Base-by-base conservation (phyloP, 2,888 invertebrate species). In the Oeneis ivallda region DNA sequence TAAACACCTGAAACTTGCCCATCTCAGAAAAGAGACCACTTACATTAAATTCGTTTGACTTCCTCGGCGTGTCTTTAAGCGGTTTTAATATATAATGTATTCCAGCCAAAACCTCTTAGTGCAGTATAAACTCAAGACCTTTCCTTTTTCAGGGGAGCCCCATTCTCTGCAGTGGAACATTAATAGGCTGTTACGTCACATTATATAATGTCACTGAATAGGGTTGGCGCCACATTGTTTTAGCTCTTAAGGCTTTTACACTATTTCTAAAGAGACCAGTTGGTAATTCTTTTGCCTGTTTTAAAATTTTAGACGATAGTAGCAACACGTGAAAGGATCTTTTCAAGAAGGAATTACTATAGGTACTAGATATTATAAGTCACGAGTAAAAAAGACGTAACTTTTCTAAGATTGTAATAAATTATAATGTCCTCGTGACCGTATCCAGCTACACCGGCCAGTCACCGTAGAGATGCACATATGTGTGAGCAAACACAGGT, bases 121-220 rank as follows among this genome's bases (percentile, higher is more conserved):
- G 52, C 59, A 49, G 49, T 60, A 60, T 41, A 61, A 61, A 61
- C 47, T 52, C 17, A 43, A 53, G 15, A 39, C 53, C 62, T 43
- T 53, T 53, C 62, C 62, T 53, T 62, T 52, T 62, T 62, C 53
- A 53, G 41, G 17, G 32, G 32, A 34, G 53, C 53, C n/a, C 62
- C 53, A 34, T 53, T 45, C 62, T 53, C 62, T 45, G 62, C 53
- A 62, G 62, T 43, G 53, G 43, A 15, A 53, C 52, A 53, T 62
- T 62, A 62, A 62, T 62, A 53, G 62, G 53, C 62, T 53, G 53
- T 62, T 53, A 62, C 62, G 62, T 62, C 62, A 62, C 62, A 53
- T 62, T 45, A 45, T 52, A 52, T 62, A 62, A 62, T 60, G 60
- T 32, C 2, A 49, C 49, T 60, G 60, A 60, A 60, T 62, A 62